Evolutionary conservation across 1,140 invertebrate genomes (phyloP).

Genomic region (Brachionus rubens): DNA sequence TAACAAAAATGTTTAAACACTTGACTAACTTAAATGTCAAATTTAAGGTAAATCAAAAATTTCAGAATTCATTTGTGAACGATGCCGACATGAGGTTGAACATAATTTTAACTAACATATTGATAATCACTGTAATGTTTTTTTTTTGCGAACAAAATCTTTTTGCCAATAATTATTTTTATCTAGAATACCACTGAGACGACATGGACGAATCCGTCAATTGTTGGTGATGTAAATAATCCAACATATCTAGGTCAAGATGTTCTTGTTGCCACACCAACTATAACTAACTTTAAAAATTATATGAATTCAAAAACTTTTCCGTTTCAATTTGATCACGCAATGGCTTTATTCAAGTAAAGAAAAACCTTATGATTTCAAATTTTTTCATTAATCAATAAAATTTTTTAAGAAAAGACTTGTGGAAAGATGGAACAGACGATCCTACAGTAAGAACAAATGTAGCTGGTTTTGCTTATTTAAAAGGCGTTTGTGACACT

Average conservation of each 20-base stretch:
- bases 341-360: conserved; percentile 31
- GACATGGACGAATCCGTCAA: background rate
- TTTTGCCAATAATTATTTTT: background rate
- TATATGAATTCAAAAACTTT: conserved; percentile 36
- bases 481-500: background rate
- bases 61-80: conserved; percentile 17
- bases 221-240: conserved; percentile 26
- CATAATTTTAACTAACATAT: conserved; percentile 8
- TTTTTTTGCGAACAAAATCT: too few relatives aligned
- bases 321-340: conserved; percentile 40
- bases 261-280: background rate
- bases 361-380: too few relatives aligned
- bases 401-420: conserved; percentile 33
- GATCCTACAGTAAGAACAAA: background rate
- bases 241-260: conserved; percentile 17
- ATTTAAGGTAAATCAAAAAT: conserved; percentile 29
- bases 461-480: conserved; percentile 23
- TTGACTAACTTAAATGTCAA: background rate
- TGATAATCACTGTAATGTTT: conserved; percentile 9
- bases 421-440: conserved; percentile 2
- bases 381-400: conserved; percentile 1
- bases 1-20: background rate
- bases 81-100: conserved; percentile 24
- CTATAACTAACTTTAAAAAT: background rate
- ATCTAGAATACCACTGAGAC: background rate